Conservation (phyloP, 2,797 vertebrate genomes). For the Leucoraja ocellata region DNA sequence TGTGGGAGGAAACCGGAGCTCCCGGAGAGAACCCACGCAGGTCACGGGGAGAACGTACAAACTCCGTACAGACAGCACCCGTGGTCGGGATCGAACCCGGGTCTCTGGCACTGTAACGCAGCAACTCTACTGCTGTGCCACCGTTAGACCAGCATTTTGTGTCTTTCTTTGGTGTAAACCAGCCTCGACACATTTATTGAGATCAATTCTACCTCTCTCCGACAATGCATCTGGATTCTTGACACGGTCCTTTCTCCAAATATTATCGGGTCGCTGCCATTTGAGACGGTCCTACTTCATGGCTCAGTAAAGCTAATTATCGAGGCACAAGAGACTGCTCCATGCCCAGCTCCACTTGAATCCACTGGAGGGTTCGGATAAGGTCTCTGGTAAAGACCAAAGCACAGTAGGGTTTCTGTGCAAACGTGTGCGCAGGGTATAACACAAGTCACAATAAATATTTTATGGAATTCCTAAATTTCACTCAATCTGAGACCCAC, state of each 20-base stretch:
- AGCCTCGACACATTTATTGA: background rate
- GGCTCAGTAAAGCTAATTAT: background rate
- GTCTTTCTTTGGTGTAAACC: too few relatives aligned
- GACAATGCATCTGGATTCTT: background rate
- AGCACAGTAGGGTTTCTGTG: slow-evolving; percentile 18
- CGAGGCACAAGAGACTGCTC: background rate
- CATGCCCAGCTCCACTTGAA: too few relatives aligned
- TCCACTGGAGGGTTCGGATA: background rate
- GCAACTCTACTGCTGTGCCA: too few relatives aligned
- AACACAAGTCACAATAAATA: background rate
- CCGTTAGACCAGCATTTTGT: too few relatives aligned
- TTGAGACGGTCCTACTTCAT: background rate
- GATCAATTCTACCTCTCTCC: background rate
- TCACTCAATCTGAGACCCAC: background rate
- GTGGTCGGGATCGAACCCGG: too few relatives aligned
- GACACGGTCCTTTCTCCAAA: background rate
- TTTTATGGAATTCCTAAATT: background rate
- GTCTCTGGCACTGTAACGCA: too few relatives aligned
- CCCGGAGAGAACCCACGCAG: too few relatives aligned
- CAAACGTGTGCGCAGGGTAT: background rate
- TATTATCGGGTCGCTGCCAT: background rate
- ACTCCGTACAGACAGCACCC: too few relatives aligned
- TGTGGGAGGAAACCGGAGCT: too few relatives aligned
- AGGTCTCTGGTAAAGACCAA: background rate
- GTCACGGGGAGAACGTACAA: too few relatives aligned